Base-by-base conservation (phyloP, 2,113 vertebrate genomes). In the Heliornis fulica region DNA sequence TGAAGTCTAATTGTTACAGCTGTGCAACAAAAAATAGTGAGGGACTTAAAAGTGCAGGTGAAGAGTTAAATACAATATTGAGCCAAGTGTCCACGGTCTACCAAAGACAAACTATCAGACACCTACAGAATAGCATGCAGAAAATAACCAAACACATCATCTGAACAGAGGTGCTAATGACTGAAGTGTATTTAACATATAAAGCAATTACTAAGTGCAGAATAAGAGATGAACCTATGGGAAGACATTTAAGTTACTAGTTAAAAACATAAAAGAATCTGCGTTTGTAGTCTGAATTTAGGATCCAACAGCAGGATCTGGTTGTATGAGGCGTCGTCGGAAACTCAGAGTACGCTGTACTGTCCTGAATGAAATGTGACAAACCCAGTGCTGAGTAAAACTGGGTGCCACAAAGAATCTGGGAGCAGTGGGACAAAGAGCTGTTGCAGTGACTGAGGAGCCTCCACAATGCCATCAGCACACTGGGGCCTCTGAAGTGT, bases 331-430 rank as follows among this genome's bases (percentile, higher is more conserved):
- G 22, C 46, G 63, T 38, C 32, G 18, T 56, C 46, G 50, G 34
- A 57, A 87, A 40, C 15, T 6, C 41, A 2, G n/a, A 50, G 53
- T 15, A 17, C 31, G 22, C n/a, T 0, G 0, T 23, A 22, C 8
- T 50, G 51, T 26, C 40, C 23, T 26, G 25, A 36, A 48, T 15
- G n/a, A 75, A 85, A 18, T 0, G 1, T 13, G 57, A 70, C n/a
- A 70, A 90, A 63, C 29, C 11, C 64, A 81, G 16, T 31, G 74
- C 18, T 31, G 5, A 36, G 36, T 48, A 28, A 65, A 15, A 29
- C 20, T 38, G 40, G 26, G 36, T n/a, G 19, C 51, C 7, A 0
- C 38, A 54, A 38, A 51, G 11, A 54, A 10, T 11, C 18, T 41
- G 40, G 63, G 53, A 25, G 1, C n/a, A 9, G 13, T 38, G 26